phyloP scores from a whole-genome alignment of 2,797 vertebrate genomes.

The Leptodactylus fallax region DNA sequence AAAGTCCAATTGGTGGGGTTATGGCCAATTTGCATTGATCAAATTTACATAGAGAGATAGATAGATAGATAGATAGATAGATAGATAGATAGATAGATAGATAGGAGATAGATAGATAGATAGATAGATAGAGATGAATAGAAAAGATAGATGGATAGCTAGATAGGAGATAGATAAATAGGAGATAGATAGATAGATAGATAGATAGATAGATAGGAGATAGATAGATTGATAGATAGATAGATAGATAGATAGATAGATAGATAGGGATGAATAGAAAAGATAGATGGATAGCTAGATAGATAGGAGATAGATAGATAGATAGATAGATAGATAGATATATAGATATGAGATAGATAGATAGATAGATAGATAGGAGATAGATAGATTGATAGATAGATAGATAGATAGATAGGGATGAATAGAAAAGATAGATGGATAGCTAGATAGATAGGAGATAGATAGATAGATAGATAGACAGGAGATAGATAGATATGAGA shows the following conservation, averaged over 20 bases:
- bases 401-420: neutral
- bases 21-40: too few relatives aligned
- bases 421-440: too few relatives aligned
- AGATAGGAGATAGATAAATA: neutral
- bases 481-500: too few relatives aligned
- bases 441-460: too few relatives aligned
- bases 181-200: neutral
- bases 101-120: neutral
- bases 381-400: neutral
- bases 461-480: too few relatives aligned
- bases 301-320: neutral
- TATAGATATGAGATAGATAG: neutral
- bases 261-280: neutral
- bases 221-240: too few relatives aligned
- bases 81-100: neutral
- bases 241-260: neutral
- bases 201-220: neutral
- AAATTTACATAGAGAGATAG: too few relatives aligned
- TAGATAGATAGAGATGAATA: neutral
- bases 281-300: neutral
- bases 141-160: neutral
- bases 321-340: neutral
- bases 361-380: neutral
- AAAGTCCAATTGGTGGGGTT: too few relatives aligned
- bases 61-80: neutral